phyloP scores from a whole-genome alignment of 1,140 invertebrate species.

The Anagrus nilaparvatae region DNA sequence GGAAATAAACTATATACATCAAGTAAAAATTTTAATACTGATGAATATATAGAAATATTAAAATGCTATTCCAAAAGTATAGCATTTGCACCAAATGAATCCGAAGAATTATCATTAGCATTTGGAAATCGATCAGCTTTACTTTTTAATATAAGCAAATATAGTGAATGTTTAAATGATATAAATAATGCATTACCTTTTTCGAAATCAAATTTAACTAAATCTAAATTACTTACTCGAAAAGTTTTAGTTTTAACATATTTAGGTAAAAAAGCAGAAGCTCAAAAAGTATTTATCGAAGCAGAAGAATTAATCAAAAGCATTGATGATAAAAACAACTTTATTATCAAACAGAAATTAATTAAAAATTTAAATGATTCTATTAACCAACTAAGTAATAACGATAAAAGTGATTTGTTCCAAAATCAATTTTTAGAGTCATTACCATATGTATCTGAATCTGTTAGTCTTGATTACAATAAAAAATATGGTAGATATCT shows the following conservation, averaged over 20 bases:
- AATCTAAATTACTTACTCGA: too few species aligned
- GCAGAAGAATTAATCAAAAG: constrained; percentile 1
- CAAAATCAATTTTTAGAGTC: too few species aligned
- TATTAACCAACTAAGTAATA: too few species aligned
- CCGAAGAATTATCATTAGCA: constrained; percentile 48
- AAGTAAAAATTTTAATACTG: constrained; percentile 3
- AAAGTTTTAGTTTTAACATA: too few species aligned
- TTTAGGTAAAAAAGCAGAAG: too few species aligned
- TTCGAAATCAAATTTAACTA: too few species aligned
- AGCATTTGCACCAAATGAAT: constrained; percentile 42
- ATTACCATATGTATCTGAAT: constrained; percentile 49
- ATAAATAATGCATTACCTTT: constrained; percentile 29
- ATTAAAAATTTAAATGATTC: too few species aligned
- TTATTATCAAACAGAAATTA: not conserved
- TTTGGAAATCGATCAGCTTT: constrained; percentile 62
- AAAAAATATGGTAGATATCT: constrained; percentile 53
- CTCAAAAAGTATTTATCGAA: too few species aligned
- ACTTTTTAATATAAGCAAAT: constrained; percentile 50
- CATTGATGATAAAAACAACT: not conserved
- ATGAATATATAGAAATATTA: constrained; percentile 20
- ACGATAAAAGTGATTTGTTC: too few species aligned
- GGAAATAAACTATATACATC: constrained; percentile 18
- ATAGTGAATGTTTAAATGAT: constrained; percentile 48
- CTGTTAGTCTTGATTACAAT: constrained; percentile 46
- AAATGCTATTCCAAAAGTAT: constrained; percentile 52